phyloP scores from a whole-genome alignment of 2,113 vertebrate genomes.

The Microcebus griseorufus region DNA sequence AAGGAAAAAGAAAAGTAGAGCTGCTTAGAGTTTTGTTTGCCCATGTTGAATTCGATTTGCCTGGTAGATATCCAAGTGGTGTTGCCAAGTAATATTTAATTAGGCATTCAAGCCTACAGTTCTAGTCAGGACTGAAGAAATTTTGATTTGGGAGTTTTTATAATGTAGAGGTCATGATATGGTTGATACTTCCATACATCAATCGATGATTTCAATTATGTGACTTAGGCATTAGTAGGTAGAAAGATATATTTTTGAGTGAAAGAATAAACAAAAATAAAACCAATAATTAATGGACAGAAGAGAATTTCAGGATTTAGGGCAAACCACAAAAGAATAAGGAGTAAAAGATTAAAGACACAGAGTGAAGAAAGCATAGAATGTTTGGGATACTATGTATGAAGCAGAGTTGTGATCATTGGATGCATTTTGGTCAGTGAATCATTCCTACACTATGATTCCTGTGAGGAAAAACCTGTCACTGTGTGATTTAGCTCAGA shows the following conservation, averaged over 20 bases:
- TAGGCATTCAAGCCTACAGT: background rate
- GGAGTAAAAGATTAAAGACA: fast-evolving
- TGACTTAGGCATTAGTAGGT: background rate
- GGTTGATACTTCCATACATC: background rate
- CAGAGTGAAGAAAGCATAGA: background rate
- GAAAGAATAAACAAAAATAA: background rate
- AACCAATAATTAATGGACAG: background rate
- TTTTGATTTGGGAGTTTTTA: background rate
- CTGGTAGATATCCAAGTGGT: background rate
- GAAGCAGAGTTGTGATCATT: background rate
- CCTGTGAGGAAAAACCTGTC: background rate
- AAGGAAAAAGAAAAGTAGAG: background rate
- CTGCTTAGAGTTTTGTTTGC: background rate
- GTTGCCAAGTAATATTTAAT: background rate
- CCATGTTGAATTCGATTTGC: background rate
- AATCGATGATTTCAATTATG: background rate
- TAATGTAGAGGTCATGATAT: background rate
- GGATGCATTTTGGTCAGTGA: background rate
- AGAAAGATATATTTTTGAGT: background rate
- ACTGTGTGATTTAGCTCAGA: background rate
- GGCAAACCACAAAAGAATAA: background rate
- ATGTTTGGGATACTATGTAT: background rate
- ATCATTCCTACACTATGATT: background rate
- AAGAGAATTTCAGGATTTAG: background rate
- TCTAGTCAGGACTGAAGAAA: too few species aligned